Conservation (phyloP, 2,888 invertebrate genomes). For the Eristalis tenax region DNA sequence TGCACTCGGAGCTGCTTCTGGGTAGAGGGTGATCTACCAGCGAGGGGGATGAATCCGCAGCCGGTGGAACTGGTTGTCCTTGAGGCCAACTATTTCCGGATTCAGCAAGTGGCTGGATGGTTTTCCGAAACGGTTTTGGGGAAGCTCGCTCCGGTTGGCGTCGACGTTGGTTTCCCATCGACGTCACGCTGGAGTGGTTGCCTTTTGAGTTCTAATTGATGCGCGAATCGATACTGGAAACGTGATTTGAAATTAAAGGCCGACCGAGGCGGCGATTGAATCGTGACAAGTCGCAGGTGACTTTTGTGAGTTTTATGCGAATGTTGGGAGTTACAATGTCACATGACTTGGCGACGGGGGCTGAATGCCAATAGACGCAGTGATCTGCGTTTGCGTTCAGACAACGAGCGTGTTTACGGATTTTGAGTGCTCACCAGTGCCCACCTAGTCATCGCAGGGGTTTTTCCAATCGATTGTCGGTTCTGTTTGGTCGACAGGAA, state of each 20-base stretch:
- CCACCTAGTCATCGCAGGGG: neutral
- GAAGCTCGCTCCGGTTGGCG: neutral
- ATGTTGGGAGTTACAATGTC: constrained; percentile 9
- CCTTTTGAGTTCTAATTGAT: constrained; percentile 12
- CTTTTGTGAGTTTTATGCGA: constrained; percentile 8
- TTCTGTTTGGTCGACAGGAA: neutral
- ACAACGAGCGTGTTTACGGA: neutral
- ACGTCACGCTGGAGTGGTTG: neutral
- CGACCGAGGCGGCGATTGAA: neutral
- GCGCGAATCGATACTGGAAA: constrained; percentile 2
- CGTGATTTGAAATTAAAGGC: constrained; percentile 25
- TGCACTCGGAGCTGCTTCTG: neutral
- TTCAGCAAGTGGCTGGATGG: neutral
- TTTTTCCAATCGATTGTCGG: neutral
- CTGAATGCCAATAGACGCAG: constrained; percentile 22
- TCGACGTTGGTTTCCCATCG: neutral
- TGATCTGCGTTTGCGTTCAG: neutral
- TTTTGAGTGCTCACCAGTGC: neutral
- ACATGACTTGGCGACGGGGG: neutral
- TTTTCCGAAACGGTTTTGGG: neutral
- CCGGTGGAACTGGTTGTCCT: neutral
- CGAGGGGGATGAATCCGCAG: neutral
- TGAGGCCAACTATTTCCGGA: neutral
- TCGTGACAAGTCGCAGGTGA: constrained; percentile 43
- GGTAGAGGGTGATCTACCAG: neutral